A percentile compares a stretch with the other conserved stretches of the same genome.
Conservation (phyloP, 2,888 invertebrate genomes). For the Xanthia icteritia region DNA sequence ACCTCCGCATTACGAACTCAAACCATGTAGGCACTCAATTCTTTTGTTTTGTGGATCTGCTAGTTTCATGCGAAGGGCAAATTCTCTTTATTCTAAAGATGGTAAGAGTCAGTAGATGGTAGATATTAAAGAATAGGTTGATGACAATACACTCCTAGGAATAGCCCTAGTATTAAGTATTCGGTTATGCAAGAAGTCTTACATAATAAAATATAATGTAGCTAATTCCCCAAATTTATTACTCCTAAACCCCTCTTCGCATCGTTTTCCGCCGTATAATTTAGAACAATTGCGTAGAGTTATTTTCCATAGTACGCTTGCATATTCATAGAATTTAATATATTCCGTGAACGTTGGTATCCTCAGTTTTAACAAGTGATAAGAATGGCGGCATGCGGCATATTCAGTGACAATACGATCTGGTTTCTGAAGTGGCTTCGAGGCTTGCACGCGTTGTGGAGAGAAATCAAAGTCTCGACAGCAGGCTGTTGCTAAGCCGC, state of each 20-base stretch:
- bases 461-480: conserved; percentile 52
- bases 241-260: conserved; percentile 24
- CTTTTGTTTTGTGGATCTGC: neutral
- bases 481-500: conserved; percentile 58
- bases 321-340: conserved; percentile 46
- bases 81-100: neutral
- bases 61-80: neutral
- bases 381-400: conserved; percentile 33
- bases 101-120: neutral
- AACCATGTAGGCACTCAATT: neutral
- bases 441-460: conserved; percentile 34
- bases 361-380: conserved; percentile 41
- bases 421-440: conserved; percentile 45
- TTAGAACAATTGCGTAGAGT: conserved; percentile 36
- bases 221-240: conserved; percentile 23
- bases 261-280: conserved; percentile 33
- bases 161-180: neutral
- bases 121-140: neutral
- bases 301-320: conserved; percentile 35
- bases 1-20: neutral
- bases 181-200: neutral
- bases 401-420: conserved; percentile 45
- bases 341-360: conserved; percentile 31
- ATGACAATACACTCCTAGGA: conserved; percentile 2
- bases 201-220: conserved; percentile 18